Conservation (phyloP, 2,113 vertebrate genomes). For the Lipophrys pholis region DNA sequence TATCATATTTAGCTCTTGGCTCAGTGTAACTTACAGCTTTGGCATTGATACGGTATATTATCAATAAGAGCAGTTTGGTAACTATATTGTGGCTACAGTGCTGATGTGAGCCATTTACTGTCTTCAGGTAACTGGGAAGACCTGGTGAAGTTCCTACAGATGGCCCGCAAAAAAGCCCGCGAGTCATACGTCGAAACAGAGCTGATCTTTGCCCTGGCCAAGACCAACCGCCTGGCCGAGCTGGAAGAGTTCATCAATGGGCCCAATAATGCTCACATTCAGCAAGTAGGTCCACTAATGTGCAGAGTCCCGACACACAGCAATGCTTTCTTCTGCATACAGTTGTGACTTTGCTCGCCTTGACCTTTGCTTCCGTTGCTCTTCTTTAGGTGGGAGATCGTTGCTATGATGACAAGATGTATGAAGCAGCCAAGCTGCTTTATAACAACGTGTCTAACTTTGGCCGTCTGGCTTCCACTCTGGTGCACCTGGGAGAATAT, state of each 20-base stretch:
- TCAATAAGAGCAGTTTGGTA: too few relatives aligned
- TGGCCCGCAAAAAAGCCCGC: slow-evolving; percentile 98
- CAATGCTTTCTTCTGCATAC: not conserved
- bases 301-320: not conserved
- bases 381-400: slow-evolving; percentile 92
- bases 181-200: slow-evolving; percentile 98
- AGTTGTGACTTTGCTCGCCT: not conserved
- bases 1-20: too few relatives aligned
- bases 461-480: slow-evolving; percentile 94
- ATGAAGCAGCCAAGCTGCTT: slow-evolving; percentile 96
- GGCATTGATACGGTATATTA: too few relatives aligned
- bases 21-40: too few relatives aligned
- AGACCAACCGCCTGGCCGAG: slow-evolving; percentile 97
- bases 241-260: slow-evolving; percentile 99
- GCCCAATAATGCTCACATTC: slow-evolving; percentile 98
- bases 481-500: slow-evolving; percentile 97
- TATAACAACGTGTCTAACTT: slow-evolving; percentile 99
- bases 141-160: slow-evolving; percentile 97
- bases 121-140: slow-evolving; percentile 97
- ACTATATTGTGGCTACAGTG: not conserved
- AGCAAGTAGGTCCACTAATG: slow-evolving; percentile 87
- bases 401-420: slow-evolving; percentile 99
- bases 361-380: not conserved
- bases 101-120: slow-evolving; percentile 10
- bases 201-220: slow-evolving; percentile 96